These are phyloP conservation scores for Silurus aristotelis DNA, from an alignment of 2,797 vertebrate species.

Conservation along the genomic window DNA sequence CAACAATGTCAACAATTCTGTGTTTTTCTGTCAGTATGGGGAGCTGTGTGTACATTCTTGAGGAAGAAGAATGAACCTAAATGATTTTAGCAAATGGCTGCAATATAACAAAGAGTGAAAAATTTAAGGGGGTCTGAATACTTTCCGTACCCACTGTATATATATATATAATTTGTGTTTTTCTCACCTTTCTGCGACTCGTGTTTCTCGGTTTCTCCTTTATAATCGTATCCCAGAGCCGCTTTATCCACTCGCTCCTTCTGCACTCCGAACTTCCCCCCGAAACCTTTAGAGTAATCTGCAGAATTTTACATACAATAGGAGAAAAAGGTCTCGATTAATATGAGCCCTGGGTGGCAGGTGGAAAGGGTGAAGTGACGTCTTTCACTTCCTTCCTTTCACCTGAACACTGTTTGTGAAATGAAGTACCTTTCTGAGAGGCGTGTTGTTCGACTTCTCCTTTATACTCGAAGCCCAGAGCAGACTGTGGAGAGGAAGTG, in stretches of 20 bases:
- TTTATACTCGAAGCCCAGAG: slow-evolving; percentile 92
- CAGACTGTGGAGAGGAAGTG: slow-evolving; percentile 76
- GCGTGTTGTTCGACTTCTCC: slow-evolving; percentile 85
- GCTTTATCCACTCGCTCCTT: slow-evolving; percentile 83
- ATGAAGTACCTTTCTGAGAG: slow-evolving; percentile 84
- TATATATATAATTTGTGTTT: too few species aligned
- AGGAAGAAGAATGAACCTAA: too few species aligned
- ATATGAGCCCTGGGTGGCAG: neutral
- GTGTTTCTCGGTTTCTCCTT: slow-evolving; percentile 75
- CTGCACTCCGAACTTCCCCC: slow-evolving; percentile 87
- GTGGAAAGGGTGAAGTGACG: neutral
- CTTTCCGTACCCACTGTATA: too few species aligned
- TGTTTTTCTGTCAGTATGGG: too few species aligned
- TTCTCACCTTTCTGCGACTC: slow-evolving; percentile 57
- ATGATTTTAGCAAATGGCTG: too few species aligned
- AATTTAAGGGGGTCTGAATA: too few species aligned
- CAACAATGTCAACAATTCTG: too few species aligned
- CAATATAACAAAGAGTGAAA: too few species aligned
- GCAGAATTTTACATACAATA: neutral
- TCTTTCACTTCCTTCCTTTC: neutral
- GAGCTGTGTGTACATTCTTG: too few species aligned
- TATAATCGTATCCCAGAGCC: slow-evolving; percentile 74
- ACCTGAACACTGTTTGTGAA: neutral
- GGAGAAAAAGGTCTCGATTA: neutral
- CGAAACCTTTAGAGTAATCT: slow-evolving; percentile 91